Evolutionary conservation across 2,888 invertebrate genomes (phyloP), one percentile per base, ranked within the genome.

Genomic region (Tupiocoris notatus): DNA sequence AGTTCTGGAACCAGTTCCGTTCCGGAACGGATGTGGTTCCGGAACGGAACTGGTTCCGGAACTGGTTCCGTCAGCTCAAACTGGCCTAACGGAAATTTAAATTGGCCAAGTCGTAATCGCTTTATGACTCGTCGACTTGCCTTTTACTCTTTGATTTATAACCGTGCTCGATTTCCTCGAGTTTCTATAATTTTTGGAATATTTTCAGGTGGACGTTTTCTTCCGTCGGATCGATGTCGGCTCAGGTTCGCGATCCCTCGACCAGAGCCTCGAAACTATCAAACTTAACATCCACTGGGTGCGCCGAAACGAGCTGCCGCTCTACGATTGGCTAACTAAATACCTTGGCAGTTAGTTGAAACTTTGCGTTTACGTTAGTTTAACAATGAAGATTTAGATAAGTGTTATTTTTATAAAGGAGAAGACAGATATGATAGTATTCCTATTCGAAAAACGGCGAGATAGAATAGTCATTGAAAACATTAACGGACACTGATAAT

Each of bases 231-330:
- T 86, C 65, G 86, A 88, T 71, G 85, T 89, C 20, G 89, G 89
- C 1, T 86, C 88, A 7, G 88, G 89, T 81, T 78, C 86, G 81
- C 78, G 87, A 81, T 90, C 92, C 0, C 87, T 91, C 16, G 86
- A 90, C 25, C 90, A 91, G 80, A 92, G 93, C 16, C 83, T 94
- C 63, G 95, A 95, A 84, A 91, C 89, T 0, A 92, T 94, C 22
- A 90, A 90, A 12, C 87, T 92, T 20, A 94, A 95, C 85, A 90
- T 93, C 0, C 89, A 91, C 78, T 95, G 94, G 94, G 91, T 94
- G 61, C 83, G 86, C 58, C 83, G 85, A 39, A 87, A 88, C 80
- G 87, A 87, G 57, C 85, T 86, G 0, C 83, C 84, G 39, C 85
- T 89, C 25, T 85, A 86, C 76, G 81, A 84, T 66, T 89, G 89